Conservation (phyloP, 2,113 vertebrate species). For the Bubo bubo region DNA sequence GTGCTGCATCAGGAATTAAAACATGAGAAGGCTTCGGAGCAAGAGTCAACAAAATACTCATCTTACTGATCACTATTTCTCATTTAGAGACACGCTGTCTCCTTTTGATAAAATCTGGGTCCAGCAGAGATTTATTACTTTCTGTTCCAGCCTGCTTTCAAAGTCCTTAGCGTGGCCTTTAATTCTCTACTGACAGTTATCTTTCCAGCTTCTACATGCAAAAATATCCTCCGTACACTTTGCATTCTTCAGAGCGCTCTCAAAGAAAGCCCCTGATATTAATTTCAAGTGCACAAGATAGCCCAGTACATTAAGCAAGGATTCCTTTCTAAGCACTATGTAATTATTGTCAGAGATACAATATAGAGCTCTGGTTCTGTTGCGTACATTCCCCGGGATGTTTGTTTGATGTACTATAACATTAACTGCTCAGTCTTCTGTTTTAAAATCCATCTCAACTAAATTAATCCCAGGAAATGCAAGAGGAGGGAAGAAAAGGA, state of each 20-base stretch:
- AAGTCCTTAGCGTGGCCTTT: neutral
- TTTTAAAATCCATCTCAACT: neutral
- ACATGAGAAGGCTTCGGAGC: neutral
- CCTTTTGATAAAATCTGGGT: constrained; percentile 15
- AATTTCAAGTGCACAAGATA: neutral
- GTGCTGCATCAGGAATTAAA: neutral
- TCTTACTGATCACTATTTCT: neutral
- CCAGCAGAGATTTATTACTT: neutral
- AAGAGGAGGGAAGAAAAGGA: neutral
- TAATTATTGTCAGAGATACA: neutral
- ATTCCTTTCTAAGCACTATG: neutral
- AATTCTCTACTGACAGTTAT: neutral
- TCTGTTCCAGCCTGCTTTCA: constrained; percentile 12
- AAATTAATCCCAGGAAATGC: neutral
- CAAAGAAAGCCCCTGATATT: neutral
- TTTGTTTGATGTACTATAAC: neutral
- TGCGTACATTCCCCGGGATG: neutral
- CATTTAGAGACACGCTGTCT: neutral
- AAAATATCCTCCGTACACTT: neutral
- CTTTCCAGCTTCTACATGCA: neutral
- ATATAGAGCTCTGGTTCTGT: neutral
- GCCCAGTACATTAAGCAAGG: neutral
- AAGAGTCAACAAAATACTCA: constrained; percentile 4
- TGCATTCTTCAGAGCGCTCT: neutral
- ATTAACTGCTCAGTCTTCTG: neutral